Conservation (phyloP, 2,888 invertebrate genomes). For the Athrips mouffetella region DNA sequence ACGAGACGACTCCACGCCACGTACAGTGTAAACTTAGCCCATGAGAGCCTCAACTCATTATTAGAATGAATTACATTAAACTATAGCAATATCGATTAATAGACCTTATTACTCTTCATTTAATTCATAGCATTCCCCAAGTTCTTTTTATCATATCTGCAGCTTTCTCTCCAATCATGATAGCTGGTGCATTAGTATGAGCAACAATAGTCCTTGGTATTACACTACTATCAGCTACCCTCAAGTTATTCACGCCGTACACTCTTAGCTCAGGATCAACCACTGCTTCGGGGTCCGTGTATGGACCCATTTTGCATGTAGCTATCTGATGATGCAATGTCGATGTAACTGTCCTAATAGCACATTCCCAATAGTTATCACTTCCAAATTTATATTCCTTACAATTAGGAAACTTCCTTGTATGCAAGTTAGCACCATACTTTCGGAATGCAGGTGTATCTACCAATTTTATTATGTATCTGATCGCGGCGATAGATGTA, state of each 20-base stretch:
- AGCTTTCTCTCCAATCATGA: conserved; percentile 86
- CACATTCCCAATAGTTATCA: conserved; percentile 84
- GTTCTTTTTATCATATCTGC: conserved; percentile 79
- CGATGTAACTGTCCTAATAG: conserved; percentile 76
- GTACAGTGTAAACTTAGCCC: no score
- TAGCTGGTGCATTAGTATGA: conserved; percentile 82
- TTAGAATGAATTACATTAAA: no score
- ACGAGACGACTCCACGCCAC: no score
- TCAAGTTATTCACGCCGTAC: conserved; percentile 77
- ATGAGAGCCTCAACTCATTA: no score
- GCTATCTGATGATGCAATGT: conserved; percentile 84
- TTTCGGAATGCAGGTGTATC: conserved; percentile 78
- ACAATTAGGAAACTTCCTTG: conserved; percentile 76
- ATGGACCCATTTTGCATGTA: conserved; percentile 84
- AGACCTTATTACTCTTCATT: background rate
- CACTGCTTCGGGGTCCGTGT: conserved; percentile 76
- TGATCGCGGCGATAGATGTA: conserved; percentile 78
- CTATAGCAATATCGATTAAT: no score
- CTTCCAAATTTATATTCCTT: conserved; percentile 68
- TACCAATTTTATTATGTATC: conserved; percentile 74
- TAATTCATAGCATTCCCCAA: conserved; percentile 45
- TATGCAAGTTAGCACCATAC: conserved; percentile 77
- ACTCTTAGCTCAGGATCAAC: conserved; percentile 81
- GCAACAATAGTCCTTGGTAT: conserved; percentile 82
- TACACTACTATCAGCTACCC: conserved; percentile 84